A percentile compares a stretch with the other conserved stretches of the same genome.
Evolutionary conservation across 2,797 vertebrate genomes (phyloP).

Genomic region (Muscicapa comitata): DNA sequence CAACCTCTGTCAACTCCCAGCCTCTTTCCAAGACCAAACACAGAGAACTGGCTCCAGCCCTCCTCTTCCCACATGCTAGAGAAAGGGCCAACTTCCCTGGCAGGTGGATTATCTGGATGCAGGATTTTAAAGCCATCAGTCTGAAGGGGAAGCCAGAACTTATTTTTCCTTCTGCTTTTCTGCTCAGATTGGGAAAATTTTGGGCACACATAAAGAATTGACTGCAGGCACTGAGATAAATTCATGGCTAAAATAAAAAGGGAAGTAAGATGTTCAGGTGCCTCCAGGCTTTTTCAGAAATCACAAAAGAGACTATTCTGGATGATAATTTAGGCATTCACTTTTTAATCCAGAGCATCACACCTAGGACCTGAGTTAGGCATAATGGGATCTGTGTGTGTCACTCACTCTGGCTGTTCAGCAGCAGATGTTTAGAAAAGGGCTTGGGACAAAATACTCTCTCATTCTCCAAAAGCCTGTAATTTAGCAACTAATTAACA

Average conservation of each 20-base stretch:
- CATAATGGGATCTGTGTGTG: accelerated
- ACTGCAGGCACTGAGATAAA: not conserved
- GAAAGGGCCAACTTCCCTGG: not conserved
- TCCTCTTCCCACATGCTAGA: not conserved
- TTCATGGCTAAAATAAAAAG: not conserved
- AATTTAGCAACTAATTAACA: not conserved
- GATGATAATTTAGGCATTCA: not conserved
- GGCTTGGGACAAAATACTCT: not conserved
- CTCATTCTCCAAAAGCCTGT: not conserved
- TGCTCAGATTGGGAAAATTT: not conserved
- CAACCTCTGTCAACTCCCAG: not conserved
- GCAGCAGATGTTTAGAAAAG: not conserved
- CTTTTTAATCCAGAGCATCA: not conserved
- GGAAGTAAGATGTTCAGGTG: not conserved
- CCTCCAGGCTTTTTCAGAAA: not conserved
- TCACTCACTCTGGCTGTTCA: not conserved
- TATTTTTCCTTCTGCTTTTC: not conserved
- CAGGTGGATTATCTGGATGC: not conserved
- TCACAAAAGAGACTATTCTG: not conserved
- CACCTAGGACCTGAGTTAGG: not conserved
- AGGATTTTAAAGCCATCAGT: not conserved
- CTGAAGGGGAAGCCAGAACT: not conserved
- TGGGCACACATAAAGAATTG: accelerated
- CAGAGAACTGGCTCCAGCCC: not conserved
- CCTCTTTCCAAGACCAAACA: not conserved